These are phyloP conservation scores for Myripristis murdjan DNA, from an alignment of 2,797 vertebrate genomes.

Conservation along the genomic window DNA sequence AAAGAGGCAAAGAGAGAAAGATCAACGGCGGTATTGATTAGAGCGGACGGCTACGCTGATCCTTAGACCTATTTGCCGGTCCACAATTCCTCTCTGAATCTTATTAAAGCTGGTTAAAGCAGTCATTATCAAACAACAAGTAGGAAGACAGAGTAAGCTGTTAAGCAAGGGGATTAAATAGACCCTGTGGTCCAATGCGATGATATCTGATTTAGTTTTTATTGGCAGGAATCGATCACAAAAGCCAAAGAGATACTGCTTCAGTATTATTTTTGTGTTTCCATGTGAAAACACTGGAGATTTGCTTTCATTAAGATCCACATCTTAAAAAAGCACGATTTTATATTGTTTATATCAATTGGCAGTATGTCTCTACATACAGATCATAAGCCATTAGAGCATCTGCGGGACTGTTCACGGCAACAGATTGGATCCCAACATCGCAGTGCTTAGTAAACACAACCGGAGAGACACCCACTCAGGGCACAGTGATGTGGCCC, in stretches of 20 bases:
- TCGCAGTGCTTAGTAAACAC: conserved; percentile 73
- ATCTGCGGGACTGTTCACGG: conserved; percentile 58
- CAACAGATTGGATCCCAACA: conserved; percentile 69
- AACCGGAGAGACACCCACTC: conserved; percentile 65
- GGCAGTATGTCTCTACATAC: conserved; percentile 33
- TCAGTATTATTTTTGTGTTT: conserved; percentile 19
- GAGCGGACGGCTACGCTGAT: conserved; percentile 21
- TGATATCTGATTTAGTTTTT: conserved; percentile 13
- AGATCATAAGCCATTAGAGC: conserved; percentile 59
- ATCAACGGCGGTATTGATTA: conserved; percentile 34
- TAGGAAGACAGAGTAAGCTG: conserved; percentile 13
- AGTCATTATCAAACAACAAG: conserved; percentile 6
- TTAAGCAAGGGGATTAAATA: conserved; percentile 8
- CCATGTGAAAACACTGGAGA: not conserved
- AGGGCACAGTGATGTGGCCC: conserved; percentile 62
- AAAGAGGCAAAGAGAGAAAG: conserved; percentile 33
- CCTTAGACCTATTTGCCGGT: conserved; percentile 1
- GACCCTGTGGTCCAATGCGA: conserved; percentile 3
- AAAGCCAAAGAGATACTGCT: conserved; percentile 8
- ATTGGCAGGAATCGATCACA: conserved; percentile 10
- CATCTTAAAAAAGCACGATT: conserved; percentile 18
- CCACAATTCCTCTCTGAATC: not conserved
- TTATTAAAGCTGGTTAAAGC: conserved; percentile 10
- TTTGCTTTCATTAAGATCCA: too few species aligned
- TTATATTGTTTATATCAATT: conserved; percentile 23